Evolutionary conservation across 2,888 invertebrate species (phyloP).

Genomic region (Proisotoma minuta): DNA sequence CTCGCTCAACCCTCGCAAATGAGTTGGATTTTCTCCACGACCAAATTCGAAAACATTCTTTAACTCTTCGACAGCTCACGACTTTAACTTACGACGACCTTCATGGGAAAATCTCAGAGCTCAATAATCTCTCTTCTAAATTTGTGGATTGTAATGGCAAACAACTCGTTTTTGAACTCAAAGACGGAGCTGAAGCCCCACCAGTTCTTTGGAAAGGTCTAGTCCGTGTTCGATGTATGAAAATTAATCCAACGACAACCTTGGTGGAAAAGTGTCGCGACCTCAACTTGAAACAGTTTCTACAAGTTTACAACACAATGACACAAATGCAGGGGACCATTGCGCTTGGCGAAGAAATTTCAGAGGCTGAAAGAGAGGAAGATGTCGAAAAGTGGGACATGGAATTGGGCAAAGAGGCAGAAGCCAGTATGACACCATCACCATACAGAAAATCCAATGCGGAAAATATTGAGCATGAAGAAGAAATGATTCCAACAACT

Average conservation of each 20-base stretch:
- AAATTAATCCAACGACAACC: conserved; percentile 55
- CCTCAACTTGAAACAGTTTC: conserved; percentile 61
- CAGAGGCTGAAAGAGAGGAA: not conserved
- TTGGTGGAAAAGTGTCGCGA: conserved; percentile 58
- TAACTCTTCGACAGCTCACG: conserved; percentile 51
- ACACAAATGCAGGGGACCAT: conserved; percentile 10
- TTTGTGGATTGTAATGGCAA: conserved; percentile 61
- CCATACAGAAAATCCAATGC: too few relatives aligned
- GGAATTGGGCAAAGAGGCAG: not conserved
- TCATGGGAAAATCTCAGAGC: conserved; percentile 56
- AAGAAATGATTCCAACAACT: too few relatives aligned
- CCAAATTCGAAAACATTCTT: conserved; percentile 46
- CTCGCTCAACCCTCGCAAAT: conserved; percentile 8
- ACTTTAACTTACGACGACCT: conserved; percentile 59
- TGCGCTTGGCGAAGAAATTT: not conserved
- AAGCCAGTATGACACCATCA: too few relatives aligned
- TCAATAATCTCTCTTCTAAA: conserved; percentile 60
- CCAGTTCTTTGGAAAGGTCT: conserved; percentile 66
- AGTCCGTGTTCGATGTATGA: conserved; percentile 62
- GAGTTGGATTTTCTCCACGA: conserved; percentile 43
- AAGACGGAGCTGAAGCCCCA: conserved; percentile 59
- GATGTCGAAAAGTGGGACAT: not conserved
- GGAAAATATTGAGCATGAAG: too few relatives aligned
- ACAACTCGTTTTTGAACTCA: conserved; percentile 62
- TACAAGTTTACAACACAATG: conserved; percentile 54